These are phyloP conservation scores for Ophion ventricosus DNA, from an alignment of 2,888 invertebrate genomes.

Conservation along the genomic window DNA sequence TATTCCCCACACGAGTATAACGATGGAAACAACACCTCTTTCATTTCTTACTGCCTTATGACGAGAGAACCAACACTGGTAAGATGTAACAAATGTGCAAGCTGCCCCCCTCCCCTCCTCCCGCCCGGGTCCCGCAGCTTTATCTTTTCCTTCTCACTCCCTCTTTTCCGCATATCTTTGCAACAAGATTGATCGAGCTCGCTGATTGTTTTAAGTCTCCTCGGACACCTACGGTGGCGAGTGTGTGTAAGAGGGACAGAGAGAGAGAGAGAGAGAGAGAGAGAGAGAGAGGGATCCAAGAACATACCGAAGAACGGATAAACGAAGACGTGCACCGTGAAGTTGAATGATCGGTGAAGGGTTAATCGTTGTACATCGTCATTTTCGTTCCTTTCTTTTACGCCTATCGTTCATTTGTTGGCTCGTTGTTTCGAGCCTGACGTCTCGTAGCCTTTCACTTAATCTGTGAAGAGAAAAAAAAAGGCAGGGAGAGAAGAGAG, in stretches of 20 bases:
- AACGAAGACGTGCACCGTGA: constrained; percentile 61
- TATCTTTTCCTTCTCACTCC: constrained; percentile 27
- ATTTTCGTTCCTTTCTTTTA: constrained; percentile 19
- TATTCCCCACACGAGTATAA: constrained; percentile 24
- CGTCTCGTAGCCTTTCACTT: constrained; percentile 45
- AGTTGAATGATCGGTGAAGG: constrained; percentile 67
- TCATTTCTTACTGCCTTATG: constrained; percentile 39
- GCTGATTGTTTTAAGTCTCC: constrained; percentile 71
- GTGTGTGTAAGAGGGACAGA: neutral
- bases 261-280: constrained; percentile 15
- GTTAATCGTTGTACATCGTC: constrained; percentile 65
- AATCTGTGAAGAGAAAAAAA: constrained; percentile 8
- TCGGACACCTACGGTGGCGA: constrained; percentile 66
- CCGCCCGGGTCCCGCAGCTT: constrained; percentile 19
- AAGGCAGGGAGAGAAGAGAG: neutral
- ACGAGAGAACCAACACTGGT: constrained; percentile 49
- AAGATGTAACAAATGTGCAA: constrained; percentile 55
- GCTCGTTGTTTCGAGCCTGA: constrained; percentile 39
- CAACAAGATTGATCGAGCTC: constrained; percentile 72
- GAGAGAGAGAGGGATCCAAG: constrained; percentile 27
- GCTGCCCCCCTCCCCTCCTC: constrained; percentile 22
- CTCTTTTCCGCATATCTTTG: constrained; percentile 52
- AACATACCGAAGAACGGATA: constrained; percentile 51
- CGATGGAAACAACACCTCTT: constrained; percentile 63
- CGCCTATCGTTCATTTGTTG: constrained; percentile 24